Evolutionary conservation across 1,140 invertebrate genomes (phyloP), one percentile per base, ranked within the genome.

Genomic region (Cotesia typhae): DNA sequence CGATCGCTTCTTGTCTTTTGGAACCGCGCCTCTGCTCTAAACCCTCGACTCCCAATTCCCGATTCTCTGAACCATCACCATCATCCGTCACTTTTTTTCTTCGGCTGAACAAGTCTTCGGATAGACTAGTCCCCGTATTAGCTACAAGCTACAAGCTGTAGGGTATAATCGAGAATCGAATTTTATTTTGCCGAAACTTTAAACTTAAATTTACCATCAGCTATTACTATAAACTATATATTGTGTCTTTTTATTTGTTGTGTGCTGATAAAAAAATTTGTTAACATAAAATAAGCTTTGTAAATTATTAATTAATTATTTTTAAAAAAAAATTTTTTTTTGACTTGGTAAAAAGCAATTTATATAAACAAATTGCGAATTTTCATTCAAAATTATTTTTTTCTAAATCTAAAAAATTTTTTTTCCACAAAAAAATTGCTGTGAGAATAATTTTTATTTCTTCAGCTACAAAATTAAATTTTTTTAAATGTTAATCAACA

Each of bases 1-100:
- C 82, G 81, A 83, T 83, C 80, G 79, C 78, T 84, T 82, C 81
- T 82, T 83, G 76, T 79, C 55, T 70, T 61, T 51, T 60, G 14
- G n/a, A 60, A 59, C 57, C 72, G 52, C 70, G 59, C 51, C 67
- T 65, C 41, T 53, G 12, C 67, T 65, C 53, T 53, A 10, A 47
- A 10, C 41, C 10, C 41, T 47, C 41, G 5, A n/a, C 51, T 63
- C 71, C 69, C 65, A 69, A 66, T 53, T 60, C n/a, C 51, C 2
- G 3, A 65, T 57, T 75, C 74, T 69, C 52, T 41, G 17, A 47
- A 47, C 41, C 41, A 47, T 47, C 41, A 47, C 41, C 41, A 47
- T 47, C 41, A 47, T 47, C 41, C 41, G 41, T 47, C 41, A 47
- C 70, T 57, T 64, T 67, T 65, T 61, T 60, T 60, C 41, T 10